Percentiles rank a stretch among this genome's conserved stretches.
These are phyloP conservation scores for Caloenas nicobarica DNA, from an alignment of 2,113 vertebrate genomes.

Conservation along the genomic window DNA sequence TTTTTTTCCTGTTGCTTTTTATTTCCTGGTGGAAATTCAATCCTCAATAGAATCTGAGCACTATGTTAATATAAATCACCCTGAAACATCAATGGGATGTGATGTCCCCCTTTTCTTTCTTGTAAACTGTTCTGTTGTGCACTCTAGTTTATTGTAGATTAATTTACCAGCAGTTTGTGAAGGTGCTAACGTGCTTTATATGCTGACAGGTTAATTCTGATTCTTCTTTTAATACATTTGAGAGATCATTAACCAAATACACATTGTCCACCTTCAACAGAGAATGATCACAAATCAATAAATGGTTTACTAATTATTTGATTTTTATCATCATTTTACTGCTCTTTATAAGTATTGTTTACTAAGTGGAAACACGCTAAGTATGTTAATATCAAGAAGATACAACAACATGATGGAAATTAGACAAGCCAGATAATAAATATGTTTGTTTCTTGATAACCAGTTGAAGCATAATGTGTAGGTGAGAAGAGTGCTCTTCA, in stretches of 20 bases:
- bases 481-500: not conserved
- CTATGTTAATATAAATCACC: not conserved
- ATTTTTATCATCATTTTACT: not conserved
- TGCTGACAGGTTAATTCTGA: not conserved
- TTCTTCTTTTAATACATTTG: not conserved
- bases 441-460: conserved; percentile 28
- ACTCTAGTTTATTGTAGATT: not conserved
- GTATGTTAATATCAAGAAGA: not conserved
- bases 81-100: not conserved
- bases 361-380: not conserved
- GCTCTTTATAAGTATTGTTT: not conserved
- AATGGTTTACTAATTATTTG: not conserved
- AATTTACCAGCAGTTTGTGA: not conserved
- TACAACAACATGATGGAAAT: not conserved
- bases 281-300: not conserved
- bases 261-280: not conserved
- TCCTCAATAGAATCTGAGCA: not conserved
- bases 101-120: not conserved
- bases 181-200: not conserved
- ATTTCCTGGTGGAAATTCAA: not conserved
- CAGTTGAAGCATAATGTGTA: not conserved
- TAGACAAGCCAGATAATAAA: not conserved
- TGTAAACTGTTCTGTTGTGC: not conserved
- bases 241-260: not conserved
- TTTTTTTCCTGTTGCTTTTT: not conserved